Percentiles rank a stretch among this genome's conserved stretches.
Conservation (phyloP, 2,113 vertebrate genomes). For the Aix galericulata region DNA sequence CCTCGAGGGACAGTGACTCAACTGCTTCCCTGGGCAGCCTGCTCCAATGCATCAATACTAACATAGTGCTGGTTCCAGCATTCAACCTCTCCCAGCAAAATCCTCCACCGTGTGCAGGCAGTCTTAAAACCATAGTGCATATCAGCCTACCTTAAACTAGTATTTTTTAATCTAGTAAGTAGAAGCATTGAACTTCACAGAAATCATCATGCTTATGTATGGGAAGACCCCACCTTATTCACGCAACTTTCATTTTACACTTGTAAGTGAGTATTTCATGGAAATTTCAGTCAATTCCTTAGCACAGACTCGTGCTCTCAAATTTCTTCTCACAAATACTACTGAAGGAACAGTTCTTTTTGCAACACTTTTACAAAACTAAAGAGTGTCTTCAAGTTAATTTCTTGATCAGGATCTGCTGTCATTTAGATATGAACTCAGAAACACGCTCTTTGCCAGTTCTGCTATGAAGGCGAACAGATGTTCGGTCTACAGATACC, state of each 20-base stretch:
- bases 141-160: neutral
- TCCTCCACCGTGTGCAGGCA: neutral
- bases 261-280: neutral
- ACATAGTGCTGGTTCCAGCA: accelerated
- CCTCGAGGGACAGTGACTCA: too few species aligned
- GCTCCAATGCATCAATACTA: neutral
- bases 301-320: neutral
- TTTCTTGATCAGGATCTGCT: neutral
- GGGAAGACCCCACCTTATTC: neutral
- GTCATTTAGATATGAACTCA: neutral
- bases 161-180: neutral
- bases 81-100: neutral
- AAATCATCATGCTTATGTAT: neutral
- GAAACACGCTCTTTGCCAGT: neutral
- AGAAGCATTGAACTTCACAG: neutral
- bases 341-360: neutral
- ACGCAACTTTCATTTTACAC: accelerated
- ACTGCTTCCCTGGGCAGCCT: too few species aligned
- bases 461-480: neutral
- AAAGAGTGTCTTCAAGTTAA: neutral
- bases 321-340: neutral
- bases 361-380: too few species aligned
- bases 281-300: neutral
- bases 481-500: neutral
- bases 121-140: neutral